Evolutionary conservation across 2,113 vertebrate genomes (phyloP).

Genomic region (Delphinapterus leucas): DNA sequence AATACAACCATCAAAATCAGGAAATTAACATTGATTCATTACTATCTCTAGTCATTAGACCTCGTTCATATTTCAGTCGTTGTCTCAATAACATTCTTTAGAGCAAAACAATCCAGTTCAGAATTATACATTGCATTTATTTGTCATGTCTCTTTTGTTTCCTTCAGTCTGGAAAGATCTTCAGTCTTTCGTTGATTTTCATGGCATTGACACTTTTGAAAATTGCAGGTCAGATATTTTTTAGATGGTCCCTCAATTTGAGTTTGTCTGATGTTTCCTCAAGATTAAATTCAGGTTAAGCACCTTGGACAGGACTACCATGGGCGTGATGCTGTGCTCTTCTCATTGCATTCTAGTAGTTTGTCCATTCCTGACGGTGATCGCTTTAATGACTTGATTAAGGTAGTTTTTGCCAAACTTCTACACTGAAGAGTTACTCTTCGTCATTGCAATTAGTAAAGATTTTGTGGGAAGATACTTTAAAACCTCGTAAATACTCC

Average conservation of each 20-base stretch:
- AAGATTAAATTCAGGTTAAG: not conserved
- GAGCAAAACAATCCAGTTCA: not conserved
- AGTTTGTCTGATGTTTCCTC: slow-evolving; percentile 18
- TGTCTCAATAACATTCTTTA: not conserved
- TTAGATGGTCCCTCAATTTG: not conserved
- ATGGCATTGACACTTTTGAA: not conserved
- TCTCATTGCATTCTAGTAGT: not conserved
- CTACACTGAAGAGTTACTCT: slow-evolving; percentile 14
- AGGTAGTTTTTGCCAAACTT: slow-evolving; percentile 23
- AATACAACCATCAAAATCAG: not conserved
- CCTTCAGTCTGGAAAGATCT: not conserved
- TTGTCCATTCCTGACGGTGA: not conserved
- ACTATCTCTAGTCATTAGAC: not conserved
- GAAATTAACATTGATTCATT: not conserved
- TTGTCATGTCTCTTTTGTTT: not conserved
- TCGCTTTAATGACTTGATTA: not conserved
- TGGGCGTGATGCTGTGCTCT: not conserved
- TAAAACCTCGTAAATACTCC: not conserved
- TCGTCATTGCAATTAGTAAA: not conserved
- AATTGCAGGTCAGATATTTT: not conserved
- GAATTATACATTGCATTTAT: not conserved
- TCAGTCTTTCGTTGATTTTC: slow-evolving; percentile 18
- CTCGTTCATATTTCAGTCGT: not conserved
- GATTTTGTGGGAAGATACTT: slow-evolving; percentile 25
- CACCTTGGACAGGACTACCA: not conserved